Base-by-base conservation (phyloP, 2,888 invertebrate genomes). In the Sarcophaga rosellei region DNA sequence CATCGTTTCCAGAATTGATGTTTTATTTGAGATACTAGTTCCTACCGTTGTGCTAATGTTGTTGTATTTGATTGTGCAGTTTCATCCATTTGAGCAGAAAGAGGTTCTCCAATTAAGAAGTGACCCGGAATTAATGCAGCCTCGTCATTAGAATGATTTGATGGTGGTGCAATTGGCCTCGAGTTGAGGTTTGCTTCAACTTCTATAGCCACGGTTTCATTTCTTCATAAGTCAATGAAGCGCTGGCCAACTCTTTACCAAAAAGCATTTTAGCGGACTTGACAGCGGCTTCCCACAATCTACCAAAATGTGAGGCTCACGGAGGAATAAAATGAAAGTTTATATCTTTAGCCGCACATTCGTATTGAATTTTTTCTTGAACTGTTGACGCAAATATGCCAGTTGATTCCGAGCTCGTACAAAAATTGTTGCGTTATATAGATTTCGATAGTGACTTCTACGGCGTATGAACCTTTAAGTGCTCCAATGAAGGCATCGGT, bases 1-100 rank as follows among this genome's bases (percentile, higher is more conserved):
- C 81, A 81, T 20, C 81, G 65, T 68, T 25, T 74, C 74, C 74
- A 81, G 25, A 81, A 81, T 12, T 81, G 12, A 57, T 68, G 45
- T 66, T 74, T 74, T 17, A 80, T n/a, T 12, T 20, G 53, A 11
- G 80, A 45, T 3, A 80, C 73, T 6, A 80, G n/a, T 35, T 65
- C 23, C 59, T 59, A 80, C 59, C 35, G 35, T 35, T 35, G 5
- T 6, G 10, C 62, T 10, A 78, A 21, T 15, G 59, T 20, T 76
- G 25, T 25, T 65, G 17, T 11, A 25, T 8, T 65, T 47, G 47
- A 47, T 12, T 47, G 11, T 12, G 47, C 47, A 15, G 10, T 47
- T 47, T 10, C 11, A 15, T 47, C 11, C 10, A 47, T 12, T 47
- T 47, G 47, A 47, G 47, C 47, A 47, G 47, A 12, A 15, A 47